Evolutionary conservation across 2,797 vertebrate species (phyloP).

Genomic region (Eurystomus glaucurus): DNA sequence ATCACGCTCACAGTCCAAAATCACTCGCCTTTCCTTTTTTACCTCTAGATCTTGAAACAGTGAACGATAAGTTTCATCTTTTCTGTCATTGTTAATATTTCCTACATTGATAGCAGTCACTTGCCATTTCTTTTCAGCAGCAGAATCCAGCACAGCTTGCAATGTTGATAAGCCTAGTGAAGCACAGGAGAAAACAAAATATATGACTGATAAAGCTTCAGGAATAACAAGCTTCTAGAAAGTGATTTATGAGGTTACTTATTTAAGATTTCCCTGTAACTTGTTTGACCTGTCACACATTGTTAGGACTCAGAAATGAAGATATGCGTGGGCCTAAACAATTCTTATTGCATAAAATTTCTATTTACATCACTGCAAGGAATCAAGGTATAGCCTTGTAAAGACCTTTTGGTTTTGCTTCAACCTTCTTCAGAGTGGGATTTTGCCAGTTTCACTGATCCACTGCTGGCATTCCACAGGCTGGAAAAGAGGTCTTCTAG

Average conservation of each 20-base stretch:
- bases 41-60: conserved; percentile 98
- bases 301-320: neutral
- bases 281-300: neutral
- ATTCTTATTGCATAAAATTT: neutral
- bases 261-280: neutral
- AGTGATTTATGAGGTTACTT: neutral
- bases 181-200: conserved; percentile 26
- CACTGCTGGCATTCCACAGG: neutral
- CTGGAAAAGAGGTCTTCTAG: neutral
- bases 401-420: neutral
- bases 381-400: neutral
- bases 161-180: conserved; percentile 93
- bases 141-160: conserved; percentile 96
- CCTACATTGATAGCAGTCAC: conserved; percentile 99
- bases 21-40: conserved; percentile 97
- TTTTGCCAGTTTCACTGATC: neutral
- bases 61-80: conserved; percentile 97
- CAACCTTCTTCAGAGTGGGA: neutral
- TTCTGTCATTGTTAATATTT: conserved; percentile 98
- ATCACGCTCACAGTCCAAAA: conserved; percentile 98
- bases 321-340: neutral
- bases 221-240: neutral
- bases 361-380: neutral
- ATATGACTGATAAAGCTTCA: neutral
- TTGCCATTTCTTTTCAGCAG: conserved; percentile 98